Evolutionary conservation across 2,797 vertebrate genomes (phyloP).

Genomic region (Lacerta agilis): DNA sequence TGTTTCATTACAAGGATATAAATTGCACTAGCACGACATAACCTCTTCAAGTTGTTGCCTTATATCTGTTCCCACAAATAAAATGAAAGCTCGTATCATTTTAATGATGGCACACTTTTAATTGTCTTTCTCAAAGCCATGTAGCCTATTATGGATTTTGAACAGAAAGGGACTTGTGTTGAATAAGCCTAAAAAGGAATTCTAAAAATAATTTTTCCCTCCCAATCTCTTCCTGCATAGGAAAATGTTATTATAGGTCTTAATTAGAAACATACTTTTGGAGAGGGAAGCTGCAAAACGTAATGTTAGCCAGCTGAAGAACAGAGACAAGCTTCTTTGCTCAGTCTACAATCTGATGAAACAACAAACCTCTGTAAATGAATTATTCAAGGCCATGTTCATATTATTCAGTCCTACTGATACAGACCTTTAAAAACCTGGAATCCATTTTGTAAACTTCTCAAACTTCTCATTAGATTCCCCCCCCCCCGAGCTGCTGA

Average conservation of each 20-base stretch:
- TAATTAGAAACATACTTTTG: constrained; percentile 72
- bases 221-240: constrained; percentile 56
- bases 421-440: constrained; percentile 57
- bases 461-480: constrained; percentile 45
- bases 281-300: constrained; percentile 50
- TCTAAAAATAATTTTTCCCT: constrained; percentile 58
- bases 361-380: constrained; percentile 66
- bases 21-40: constrained; percentile 18
- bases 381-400: constrained; percentile 72
- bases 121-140: background rate
- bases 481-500: background rate
- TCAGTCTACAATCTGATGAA: constrained; percentile 62
- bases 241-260: constrained; percentile 58
- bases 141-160: constrained; percentile 37
- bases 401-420: constrained; percentile 61
- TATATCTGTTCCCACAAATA: constrained; percentile 41
- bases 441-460: constrained; percentile 57
- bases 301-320: constrained; percentile 70
- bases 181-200: constrained; percentile 49
- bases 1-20: constrained; percentile 31
- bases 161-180: background rate
- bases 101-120: constrained; percentile 26
- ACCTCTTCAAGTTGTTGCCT: constrained; percentile 30
- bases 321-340: constrained; percentile 65
- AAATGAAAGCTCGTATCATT: constrained; percentile 15